Evolutionary conservation across 2,888 invertebrate genomes (phyloP), one percentile per base, ranked within the genome.

Genomic region (Dryomyza anilis): DNA sequence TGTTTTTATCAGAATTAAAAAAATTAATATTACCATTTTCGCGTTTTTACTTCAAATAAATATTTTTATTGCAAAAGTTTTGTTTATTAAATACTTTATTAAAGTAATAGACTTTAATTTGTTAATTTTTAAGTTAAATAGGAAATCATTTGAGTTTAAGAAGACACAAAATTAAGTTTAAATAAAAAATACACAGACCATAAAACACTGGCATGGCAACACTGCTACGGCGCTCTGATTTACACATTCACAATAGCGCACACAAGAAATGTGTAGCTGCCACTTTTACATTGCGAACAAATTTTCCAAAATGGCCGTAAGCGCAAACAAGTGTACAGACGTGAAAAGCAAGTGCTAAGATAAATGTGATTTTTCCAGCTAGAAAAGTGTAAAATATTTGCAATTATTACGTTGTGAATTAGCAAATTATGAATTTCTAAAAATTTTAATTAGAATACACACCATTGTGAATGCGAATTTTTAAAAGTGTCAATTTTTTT

Each of bases 271-370:
- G 63, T 66, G 45, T 58, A 58, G 46, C 45, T 65, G 64, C 66
- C 57, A 68, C 62, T 66, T 59, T 66, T 66, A 55, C 55, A 4
- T 10, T 59, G 56, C 30, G 58, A 33, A 64, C 23, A 52, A 46
- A 48, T 57, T 66, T 66, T 62, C 63, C 68, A 69, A 69, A 66
- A 69, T 69, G 68, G 68, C 68, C 68, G 68, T 66, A 60, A 48
- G 46, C 36, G 59, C 33, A 19, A 63, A 36, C 29, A 48, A 63
- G 66, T 63, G 53, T 65, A 67, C 33, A 65, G 46, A 68, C 58
- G 50, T 23, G 12, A 23, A 19, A 6, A 23, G 7, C n/a, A 16
- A 46, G 25, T 55, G 23, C 16, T 33, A 58, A 45, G 30, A 46
- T 36, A 29, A 12, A 12, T 36, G 21, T 33, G 10, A 39, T 60